phyloP scores from a whole-genome alignment of 2,797 vertebrate genomes.

The Lophura swinhoii region DNA sequence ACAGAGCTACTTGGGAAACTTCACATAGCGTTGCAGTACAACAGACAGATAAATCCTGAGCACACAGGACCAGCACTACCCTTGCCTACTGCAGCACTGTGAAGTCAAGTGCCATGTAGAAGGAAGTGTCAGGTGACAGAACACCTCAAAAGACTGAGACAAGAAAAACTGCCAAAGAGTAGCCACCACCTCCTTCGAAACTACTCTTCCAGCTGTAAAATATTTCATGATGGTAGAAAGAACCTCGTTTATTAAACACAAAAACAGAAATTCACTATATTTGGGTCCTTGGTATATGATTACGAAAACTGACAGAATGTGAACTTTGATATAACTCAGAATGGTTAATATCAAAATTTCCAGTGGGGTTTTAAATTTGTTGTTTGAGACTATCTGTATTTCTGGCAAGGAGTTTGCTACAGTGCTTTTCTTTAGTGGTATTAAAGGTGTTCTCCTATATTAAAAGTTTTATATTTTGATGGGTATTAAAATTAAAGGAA shows the following conservation, averaged over 20 bases:
- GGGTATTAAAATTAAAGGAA: slow-evolving; percentile 22
- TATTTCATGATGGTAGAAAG: not conserved
- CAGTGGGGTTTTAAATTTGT: not conserved
- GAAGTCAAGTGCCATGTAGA: not conserved
- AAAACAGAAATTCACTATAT: not conserved
- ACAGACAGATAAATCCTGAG: not conserved
- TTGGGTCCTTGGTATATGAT: not conserved
- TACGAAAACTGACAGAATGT: not conserved
- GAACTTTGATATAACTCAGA: not conserved
- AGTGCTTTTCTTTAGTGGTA: not conserved
- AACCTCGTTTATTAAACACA: not conserved
- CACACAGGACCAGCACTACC: not conserved
- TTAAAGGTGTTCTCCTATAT: not conserved
- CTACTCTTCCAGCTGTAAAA: not conserved
- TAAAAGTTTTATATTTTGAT: not conserved
- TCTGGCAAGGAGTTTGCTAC: not conserved
- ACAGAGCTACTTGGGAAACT: slow-evolving; percentile 18
- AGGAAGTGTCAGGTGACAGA: not conserved
- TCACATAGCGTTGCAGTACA: not conserved
- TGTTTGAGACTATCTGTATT: not conserved
- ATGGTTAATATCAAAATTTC: slow-evolving; percentile 11
- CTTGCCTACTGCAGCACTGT: not conserved
- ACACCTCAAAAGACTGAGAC: not conserved
- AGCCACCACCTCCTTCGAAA: not conserved
- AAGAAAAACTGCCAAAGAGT: not conserved